phyloP scores from a whole-genome alignment of 2,888 invertebrate species.

The Melipona beecheii region DNA sequence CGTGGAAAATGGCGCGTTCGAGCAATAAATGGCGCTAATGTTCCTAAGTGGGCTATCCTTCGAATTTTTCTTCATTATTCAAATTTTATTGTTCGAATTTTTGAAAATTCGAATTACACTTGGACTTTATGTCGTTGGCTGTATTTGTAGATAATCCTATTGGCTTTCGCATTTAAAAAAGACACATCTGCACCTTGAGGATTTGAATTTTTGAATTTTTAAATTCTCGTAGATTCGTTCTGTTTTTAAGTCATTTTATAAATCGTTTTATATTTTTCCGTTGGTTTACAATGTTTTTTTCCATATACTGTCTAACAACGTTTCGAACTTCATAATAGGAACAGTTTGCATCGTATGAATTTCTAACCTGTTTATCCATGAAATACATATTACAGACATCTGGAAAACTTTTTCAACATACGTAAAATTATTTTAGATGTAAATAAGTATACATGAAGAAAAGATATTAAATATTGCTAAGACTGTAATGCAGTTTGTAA shows the following conservation, averaged over 20 bases:
- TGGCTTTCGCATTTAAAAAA: not conserved
- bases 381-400: slow-evolving; percentile 47
- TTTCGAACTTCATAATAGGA: not conserved
- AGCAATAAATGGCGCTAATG: slow-evolving; percentile 83
- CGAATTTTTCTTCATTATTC: slow-evolving; percentile 71
- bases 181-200: slow-evolving; percentile 34
- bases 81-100: slow-evolving; percentile 63
- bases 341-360: slow-evolving; percentile 29
- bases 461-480: slow-evolving; percentile 1
- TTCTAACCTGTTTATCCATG: slow-evolving; percentile 62
- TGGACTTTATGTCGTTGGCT: slow-evolving; percentile 25
- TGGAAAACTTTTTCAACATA: slow-evolving; percentile 33
- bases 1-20: slow-evolving; percentile 83
- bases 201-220: slow-evolving; percentile 84
- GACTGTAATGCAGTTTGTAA: slow-evolving; percentile 8
- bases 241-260: slow-evolving; percentile 42
- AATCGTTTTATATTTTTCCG: slow-evolving; percentile 29
- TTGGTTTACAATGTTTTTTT: slow-evolving; percentile 13
- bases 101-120: slow-evolving; percentile 49
- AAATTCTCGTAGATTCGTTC: slow-evolving; percentile 73
- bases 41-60: slow-evolving; percentile 72
- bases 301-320: not conserved
- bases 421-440: slow-evolving; percentile 19
- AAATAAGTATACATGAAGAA: not conserved
- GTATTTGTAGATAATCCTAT: slow-evolving; percentile 10